Percentiles rank a stretch among this genome's conserved stretches.
These are phyloP conservation scores for Vombatus ursinus DNA, from an alignment of 2,113 vertebrate genomes.

Conservation along the genomic window DNA sequence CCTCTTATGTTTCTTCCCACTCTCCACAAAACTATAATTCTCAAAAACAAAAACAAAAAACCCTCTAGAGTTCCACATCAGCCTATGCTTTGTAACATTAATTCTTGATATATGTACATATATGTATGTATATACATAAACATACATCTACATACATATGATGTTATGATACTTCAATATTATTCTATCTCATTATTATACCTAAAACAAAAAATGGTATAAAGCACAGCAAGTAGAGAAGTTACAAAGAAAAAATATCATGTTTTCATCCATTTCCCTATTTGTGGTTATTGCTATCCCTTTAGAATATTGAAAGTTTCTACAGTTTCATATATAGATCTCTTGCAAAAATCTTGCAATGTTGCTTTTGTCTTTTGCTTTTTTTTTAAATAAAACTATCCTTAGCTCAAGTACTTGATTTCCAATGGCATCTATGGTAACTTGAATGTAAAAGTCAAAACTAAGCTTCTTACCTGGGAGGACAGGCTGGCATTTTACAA, in stretches of 20 bases:
- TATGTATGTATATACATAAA: too few relatives aligned
- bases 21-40: not conserved
- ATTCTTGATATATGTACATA: not conserved
- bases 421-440: not conserved
- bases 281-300: not conserved
- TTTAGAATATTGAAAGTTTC: not conserved
- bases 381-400: not conserved
- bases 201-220: not conserved
- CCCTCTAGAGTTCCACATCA: not conserved
- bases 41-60: not conserved
- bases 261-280: not conserved
- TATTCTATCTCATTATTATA: not conserved
- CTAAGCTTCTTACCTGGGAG: conserved; percentile 85
- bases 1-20: not conserved
- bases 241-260: not conserved
- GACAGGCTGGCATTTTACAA: conserved; percentile 89
- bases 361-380: not conserved
- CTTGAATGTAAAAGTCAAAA: fast-evolving
- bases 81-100: not conserved
- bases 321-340: not conserved
- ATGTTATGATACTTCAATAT: not conserved
- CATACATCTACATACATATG: not conserved
- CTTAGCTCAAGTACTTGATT: not conserved
- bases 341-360: not conserved
- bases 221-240: not conserved